phyloP scores from a whole-genome alignment of 2,113 vertebrate species.

The Okapia johnstoni region DNA sequence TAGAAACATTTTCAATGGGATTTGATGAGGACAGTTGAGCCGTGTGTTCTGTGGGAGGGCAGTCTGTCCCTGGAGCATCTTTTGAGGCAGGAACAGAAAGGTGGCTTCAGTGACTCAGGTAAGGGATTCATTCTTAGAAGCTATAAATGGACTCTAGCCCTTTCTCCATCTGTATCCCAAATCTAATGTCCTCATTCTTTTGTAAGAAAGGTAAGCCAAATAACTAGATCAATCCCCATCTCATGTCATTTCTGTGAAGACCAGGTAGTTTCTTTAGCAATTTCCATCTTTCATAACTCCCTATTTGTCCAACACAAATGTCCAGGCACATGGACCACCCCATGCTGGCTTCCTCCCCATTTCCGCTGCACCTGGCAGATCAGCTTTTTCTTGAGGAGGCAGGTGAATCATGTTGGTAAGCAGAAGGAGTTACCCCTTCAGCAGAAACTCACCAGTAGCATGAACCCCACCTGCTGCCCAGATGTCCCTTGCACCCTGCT shows the following conservation, averaged over 20 bases:
- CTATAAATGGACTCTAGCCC: not conserved
- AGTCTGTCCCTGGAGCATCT: not conserved
- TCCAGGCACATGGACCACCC: not conserved
- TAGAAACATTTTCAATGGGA: not conserved
- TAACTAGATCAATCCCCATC: not conserved
- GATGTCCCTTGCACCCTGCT: accelerated
- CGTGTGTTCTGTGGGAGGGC: accelerated
- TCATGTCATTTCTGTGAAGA: not conserved
- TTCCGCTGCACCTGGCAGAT: too few relatives aligned
- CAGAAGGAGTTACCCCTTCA: not conserved
- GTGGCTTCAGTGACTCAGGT: not conserved
- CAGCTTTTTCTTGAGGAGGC: not conserved
- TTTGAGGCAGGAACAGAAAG: not conserved
- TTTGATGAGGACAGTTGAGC: not conserved
- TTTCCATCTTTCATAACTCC: not conserved
- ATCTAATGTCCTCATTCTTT: not conserved
- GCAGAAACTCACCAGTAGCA: not conserved
- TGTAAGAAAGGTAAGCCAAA: not conserved
- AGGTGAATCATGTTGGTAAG: accelerated
- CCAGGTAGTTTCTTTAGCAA: not conserved
- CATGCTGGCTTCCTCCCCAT: accelerated
- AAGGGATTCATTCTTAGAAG: not conserved
- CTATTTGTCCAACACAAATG: not conserved
- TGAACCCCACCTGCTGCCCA: not conserved
- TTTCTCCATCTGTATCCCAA: not conserved